phyloP scores from a whole-genome alignment of 2,888 invertebrate species.

The Drosophila quinaria region DNA sequence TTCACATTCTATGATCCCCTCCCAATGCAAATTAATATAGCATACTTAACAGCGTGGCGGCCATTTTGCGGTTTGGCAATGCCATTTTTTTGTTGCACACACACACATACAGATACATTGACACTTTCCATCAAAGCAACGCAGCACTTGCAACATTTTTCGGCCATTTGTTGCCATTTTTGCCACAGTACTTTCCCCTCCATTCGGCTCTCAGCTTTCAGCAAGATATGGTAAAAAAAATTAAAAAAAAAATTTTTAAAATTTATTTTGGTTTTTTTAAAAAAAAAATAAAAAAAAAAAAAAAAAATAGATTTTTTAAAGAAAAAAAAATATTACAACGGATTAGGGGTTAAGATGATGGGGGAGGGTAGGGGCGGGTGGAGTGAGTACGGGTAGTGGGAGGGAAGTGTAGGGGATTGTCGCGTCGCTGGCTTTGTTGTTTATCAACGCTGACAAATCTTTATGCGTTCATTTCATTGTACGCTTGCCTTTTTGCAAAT shows the following conservation, averaged over 20 bases:
- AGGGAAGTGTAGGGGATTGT: constrained; percentile 18
- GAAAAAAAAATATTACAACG: too few relatives aligned
- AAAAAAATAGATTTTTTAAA: too few relatives aligned
- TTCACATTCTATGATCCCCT: constrained; percentile 45
- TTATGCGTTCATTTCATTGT: constrained; percentile 76
- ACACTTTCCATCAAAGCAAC: constrained; percentile 68
- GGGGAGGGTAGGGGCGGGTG: neutral
- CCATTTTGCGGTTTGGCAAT: constrained; percentile 63
- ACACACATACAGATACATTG: constrained; percentile 15
- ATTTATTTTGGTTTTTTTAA: too few relatives aligned
- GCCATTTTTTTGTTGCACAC: constrained; percentile 31
- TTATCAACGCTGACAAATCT: constrained; percentile 81
- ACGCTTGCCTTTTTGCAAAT: constrained; percentile 45
- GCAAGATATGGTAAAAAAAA: too few relatives aligned
- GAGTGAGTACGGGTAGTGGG: neutral
- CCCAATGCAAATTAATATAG: constrained; percentile 77
- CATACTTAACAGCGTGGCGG: constrained; percentile 69
- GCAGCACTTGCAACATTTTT: constrained; percentile 70
- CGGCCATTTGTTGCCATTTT: constrained; percentile 48
- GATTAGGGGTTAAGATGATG: constrained; percentile 17
- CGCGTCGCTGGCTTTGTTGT: constrained; percentile 68
- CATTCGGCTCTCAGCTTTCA: neutral
- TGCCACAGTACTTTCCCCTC: constrained; percentile 4
- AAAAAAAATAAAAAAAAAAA: too few relatives aligned
- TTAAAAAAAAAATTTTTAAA: too few relatives aligned